Conservation (phyloP, 2,113 vertebrate genomes). For the Odontophorus gujanensis region DNA sequence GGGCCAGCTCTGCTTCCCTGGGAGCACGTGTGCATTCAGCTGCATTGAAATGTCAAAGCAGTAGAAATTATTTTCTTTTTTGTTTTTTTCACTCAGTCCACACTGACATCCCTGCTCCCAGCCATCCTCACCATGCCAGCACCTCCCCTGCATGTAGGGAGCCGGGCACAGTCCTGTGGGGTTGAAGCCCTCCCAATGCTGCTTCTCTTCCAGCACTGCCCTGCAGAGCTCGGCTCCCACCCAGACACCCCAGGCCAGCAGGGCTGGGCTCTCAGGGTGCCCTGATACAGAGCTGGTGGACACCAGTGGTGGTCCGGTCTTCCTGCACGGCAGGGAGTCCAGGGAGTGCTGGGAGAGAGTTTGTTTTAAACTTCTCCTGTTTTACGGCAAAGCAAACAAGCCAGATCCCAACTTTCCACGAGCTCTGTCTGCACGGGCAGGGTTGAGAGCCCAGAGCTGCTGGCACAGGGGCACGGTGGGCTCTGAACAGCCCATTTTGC, state of each 20-base stretch:
- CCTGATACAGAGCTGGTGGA: neutral
- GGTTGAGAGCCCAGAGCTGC: neutral
- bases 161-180: rapidly evolving
- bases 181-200: neutral
- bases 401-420: neutral
- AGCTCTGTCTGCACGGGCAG: neutral
- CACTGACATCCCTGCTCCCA: rapidly evolving
- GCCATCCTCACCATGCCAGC: neutral
- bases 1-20: neutral
- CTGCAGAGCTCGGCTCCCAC: neutral
- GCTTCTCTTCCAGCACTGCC: neutral
- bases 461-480: neutral
- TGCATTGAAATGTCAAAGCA: neutral
- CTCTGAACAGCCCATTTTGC: rapidly evolving
- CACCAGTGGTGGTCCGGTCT: neutral
- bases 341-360: neutral
- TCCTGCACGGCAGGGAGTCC: neutral
- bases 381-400: neutral
- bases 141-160: neutral
- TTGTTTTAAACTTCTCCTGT: conserved; percentile 11
- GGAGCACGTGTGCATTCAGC: neutral
- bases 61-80: neutral
- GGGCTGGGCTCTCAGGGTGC: neutral
- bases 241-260: rapidly evolving
- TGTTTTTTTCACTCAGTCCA: neutral